Conservation (phyloP, 2,888 invertebrate genomes). For the Hypolimnas misippus region DNA sequence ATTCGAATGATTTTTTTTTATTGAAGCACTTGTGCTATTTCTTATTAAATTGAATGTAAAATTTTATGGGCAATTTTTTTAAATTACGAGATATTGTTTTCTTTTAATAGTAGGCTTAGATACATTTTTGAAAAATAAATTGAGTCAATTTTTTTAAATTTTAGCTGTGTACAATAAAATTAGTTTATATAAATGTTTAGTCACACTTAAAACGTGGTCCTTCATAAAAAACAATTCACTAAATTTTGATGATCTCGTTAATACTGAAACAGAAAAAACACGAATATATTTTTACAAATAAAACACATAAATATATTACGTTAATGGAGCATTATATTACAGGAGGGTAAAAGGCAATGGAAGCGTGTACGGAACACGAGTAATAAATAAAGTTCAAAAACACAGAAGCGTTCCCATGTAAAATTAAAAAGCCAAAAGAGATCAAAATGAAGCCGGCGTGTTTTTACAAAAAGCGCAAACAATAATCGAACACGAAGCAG, state of each 20-base stretch:
- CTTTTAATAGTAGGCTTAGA: too few species aligned
- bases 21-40: background rate
- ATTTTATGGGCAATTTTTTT: too few species aligned
- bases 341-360: background rate
- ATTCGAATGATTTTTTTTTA: background rate
- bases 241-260: too few species aligned
- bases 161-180: too few species aligned
- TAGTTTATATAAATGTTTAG: too few species aligned
- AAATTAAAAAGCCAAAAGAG: slow-evolving; percentile 36
- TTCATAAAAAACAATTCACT: too few species aligned
- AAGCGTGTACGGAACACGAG: slow-evolving; percentile 7
- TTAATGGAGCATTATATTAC: background rate
- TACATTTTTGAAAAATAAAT: too few species aligned
- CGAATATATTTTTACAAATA: background rate
- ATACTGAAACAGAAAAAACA: too few species aligned
- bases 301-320: background rate
- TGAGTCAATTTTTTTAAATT: too few species aligned
- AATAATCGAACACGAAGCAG: slow-evolving; percentile 34
- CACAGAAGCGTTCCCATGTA: slow-evolving; percentile 35
- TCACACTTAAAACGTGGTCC: too few species aligned
- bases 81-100: too few species aligned
- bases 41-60: background rate
- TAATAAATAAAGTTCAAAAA: slow-evolving; percentile 32
- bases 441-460: slow-evolving; percentile 31
- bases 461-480: slow-evolving; percentile 28